A percentile compares a stretch with the other conserved stretches of the same genome.
Evolutionary conservation across 2,797 vertebrate species (phyloP).

Genomic region (Xyrichtys novacula): DNA sequence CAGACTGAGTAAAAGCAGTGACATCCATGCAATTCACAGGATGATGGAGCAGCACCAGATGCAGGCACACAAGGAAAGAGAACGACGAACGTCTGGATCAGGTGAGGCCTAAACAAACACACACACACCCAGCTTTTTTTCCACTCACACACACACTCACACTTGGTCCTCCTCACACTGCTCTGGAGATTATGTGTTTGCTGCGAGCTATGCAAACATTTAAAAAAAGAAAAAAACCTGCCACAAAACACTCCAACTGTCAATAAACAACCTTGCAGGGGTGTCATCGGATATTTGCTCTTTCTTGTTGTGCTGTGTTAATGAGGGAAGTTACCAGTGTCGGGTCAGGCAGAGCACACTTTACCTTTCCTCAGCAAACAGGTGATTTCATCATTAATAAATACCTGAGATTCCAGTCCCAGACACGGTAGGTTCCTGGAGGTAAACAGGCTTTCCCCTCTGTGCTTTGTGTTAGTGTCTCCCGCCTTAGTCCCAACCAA

Average conservation of each 20-base stretch:
- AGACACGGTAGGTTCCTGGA: slow-evolving; percentile 24
- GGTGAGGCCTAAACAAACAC: slow-evolving; percentile 83
- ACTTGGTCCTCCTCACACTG: neutral
- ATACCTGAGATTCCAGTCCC: slow-evolving; percentile 47
- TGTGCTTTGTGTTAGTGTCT: slow-evolving; percentile 60
- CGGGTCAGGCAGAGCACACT: slow-evolving; percentile 35
- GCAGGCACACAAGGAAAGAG: slow-evolving; percentile 94
- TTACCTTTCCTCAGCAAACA: slow-evolving; percentile 52
- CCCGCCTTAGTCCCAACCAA: slow-evolving; percentile 53
- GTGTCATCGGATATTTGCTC: slow-evolving; percentile 46
- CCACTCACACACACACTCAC: neutral
- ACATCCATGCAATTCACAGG: slow-evolving; percentile 79
- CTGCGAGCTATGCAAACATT: slow-evolving; percentile 31
- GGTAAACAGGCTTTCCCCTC: slow-evolving; percentile 40
- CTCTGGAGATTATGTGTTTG: slow-evolving; percentile 25
- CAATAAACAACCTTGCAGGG: slow-evolving; percentile 8
- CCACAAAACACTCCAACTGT: slow-evolving; percentile 3
- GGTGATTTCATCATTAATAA: slow-evolving; percentile 38
- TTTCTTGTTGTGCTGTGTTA: slow-evolving; percentile 20
- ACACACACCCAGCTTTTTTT: slow-evolving; percentile 42
- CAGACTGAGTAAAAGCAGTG: neutral
- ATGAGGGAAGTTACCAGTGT: slow-evolving; percentile 25
- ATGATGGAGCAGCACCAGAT: slow-evolving; percentile 96
- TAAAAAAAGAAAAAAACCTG: slow-evolving; percentile 9
- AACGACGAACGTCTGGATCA: slow-evolving; percentile 95